Conservation (phyloP, 2,888 invertebrate species). For the Aleiodes alternator region DNA sequence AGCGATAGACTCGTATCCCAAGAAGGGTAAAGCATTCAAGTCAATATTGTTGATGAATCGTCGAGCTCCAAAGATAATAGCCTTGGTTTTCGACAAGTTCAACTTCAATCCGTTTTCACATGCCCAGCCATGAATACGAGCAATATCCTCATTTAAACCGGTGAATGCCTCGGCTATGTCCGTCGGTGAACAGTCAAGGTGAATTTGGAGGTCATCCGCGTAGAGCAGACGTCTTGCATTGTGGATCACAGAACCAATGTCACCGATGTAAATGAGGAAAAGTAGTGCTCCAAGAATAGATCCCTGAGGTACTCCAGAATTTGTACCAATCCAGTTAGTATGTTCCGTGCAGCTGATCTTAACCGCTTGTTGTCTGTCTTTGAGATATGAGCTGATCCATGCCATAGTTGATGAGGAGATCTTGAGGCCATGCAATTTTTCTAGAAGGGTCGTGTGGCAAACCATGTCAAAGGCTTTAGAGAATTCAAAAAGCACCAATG, state of each 20-base stretch:
- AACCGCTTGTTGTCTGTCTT: conserved; percentile 30
- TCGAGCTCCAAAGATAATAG: conserved; percentile 28
- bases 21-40: not conserved
- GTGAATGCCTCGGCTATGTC: not conserved
- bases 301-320: conserved; percentile 37
- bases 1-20: not conserved
- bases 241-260: conserved; percentile 21
- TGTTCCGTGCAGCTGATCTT: not conserved
- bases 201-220: conserved; percentile 43
- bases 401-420: conserved; percentile 11
- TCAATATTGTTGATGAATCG: conserved; percentile 17
- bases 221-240: conserved; percentile 14
- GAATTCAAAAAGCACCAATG: conserved; percentile 51
- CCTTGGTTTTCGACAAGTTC: conserved; percentile 33
- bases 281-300: conserved; percentile 31
- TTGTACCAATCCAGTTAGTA: not conserved
- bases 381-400: conserved; percentile 46
- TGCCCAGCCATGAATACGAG: conserved; percentile 22
- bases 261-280: conserved; percentile 31
- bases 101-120: conserved; percentile 1
- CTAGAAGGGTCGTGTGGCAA: conserved; percentile 35
- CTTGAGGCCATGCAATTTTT: conserved; percentile 36
- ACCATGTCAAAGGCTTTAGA: conserved; percentile 53
- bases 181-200: not conserved
- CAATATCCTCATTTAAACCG: conserved; percentile 7